Conservation (phyloP, 2,888 invertebrate species). For the Cataglyphis cursor region DNA sequence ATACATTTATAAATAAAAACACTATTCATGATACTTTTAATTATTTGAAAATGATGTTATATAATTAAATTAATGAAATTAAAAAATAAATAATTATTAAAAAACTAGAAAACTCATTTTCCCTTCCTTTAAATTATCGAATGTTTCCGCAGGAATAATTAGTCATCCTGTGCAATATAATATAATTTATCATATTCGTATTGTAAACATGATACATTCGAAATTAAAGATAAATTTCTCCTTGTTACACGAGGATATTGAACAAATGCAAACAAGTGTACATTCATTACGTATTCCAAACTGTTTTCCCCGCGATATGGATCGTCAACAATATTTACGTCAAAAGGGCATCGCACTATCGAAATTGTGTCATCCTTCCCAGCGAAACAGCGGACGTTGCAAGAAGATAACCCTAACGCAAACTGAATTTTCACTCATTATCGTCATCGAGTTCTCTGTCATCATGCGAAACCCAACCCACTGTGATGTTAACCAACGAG, state of each 20-base stretch:
- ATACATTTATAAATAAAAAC: not conserved
- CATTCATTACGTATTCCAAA: not conserved
- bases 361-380: conserved; percentile 26
- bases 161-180: not conserved
- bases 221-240: conserved; percentile 6
- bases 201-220: not conserved
- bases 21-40: not conserved
- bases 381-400: not conserved
- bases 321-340: not conserved
- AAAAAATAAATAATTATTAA: not conserved
- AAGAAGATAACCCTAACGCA: conserved; percentile 35
- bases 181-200: not conserved
- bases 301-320: not conserved
- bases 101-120: not conserved
- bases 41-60: not conserved
- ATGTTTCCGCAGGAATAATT: not conserved
- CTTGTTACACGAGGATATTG: not conserved
- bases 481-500: conserved; percentile 23
- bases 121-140: not conserved
- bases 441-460: conserved; percentile 12
- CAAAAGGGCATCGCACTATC: not conserved
- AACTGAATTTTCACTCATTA: conserved; percentile 31
- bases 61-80: not conserved
- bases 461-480: not conserved
- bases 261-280: conserved; percentile 7